phyloP scores from a whole-genome alignment of 1,140 invertebrate species.

The Drosophila sucinea region DNA sequence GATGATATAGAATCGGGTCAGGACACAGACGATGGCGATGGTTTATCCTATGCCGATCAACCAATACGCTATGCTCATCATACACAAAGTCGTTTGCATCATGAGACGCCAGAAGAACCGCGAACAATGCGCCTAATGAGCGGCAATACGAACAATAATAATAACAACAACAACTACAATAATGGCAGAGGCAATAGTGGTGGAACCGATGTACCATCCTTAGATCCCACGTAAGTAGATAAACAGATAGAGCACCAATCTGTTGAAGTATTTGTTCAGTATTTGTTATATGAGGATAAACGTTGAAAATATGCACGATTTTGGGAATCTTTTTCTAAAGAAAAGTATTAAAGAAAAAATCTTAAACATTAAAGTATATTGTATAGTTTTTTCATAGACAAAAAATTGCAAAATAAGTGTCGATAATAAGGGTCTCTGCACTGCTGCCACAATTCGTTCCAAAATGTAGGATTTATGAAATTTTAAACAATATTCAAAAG shows the following conservation, averaged over 20 bases:
- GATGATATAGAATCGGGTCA: slow-evolving; percentile 69
- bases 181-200: slow-evolving; percentile 14
- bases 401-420: too few species aligned
- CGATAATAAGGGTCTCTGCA: too few species aligned
- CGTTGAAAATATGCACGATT: too few species aligned
- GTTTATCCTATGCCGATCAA: slow-evolving; percentile 71
- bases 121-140: slow-evolving; percentile 63
- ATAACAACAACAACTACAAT: slow-evolving; percentile 38
- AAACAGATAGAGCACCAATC: background rate
- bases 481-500: too few species aligned
- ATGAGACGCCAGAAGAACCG: slow-evolving; percentile 70
- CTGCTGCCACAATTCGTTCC: too few species aligned
- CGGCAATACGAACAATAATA: slow-evolving; percentile 53
- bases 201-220: slow-evolving; percentile 51
- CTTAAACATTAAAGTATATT: too few species aligned
- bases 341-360: too few species aligned
- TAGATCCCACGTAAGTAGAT: slow-evolving; percentile 74
- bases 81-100: slow-evolving; percentile 67
- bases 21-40: slow-evolving; percentile 69
- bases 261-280: too few species aligned
- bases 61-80: slow-evolving; percentile 68
- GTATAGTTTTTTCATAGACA: too few species aligned
- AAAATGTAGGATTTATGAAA: too few species aligned
- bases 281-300: too few species aligned
- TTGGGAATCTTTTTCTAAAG: too few species aligned